Evolutionary conservation across 2,113 vertebrate genomes (phyloP).

Genomic region (Calonectris borealis): DNA sequence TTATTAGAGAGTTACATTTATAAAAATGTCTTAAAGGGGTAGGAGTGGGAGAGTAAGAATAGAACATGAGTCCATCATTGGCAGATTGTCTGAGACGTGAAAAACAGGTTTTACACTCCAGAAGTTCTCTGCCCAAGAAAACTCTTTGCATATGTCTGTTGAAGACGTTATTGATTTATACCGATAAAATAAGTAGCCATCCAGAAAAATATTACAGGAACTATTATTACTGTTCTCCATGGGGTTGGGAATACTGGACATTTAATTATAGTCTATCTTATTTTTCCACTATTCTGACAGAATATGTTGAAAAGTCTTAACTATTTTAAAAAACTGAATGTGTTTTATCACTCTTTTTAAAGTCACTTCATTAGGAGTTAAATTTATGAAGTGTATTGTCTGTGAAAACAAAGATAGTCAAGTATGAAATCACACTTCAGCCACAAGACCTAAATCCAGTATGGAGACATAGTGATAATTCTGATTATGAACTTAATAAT

Average conservation of each 20-base stretch:
- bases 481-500: slow-evolving; percentile 60
- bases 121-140: not conserved
- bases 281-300: not conserved
- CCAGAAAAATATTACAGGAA: not conserved
- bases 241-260: not conserved
- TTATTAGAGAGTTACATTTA: not conserved
- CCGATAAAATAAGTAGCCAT: not conserved
- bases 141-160: not conserved
- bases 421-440: slow-evolving; percentile 49
- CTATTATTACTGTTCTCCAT: not conserved
- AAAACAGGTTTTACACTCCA: not conserved
- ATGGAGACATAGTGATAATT: slow-evolving; percentile 34
- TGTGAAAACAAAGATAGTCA: slow-evolving; percentile 42
- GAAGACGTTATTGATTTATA: not conserved
- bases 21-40: not conserved
- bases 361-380: not conserved
- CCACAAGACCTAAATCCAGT: slow-evolving; percentile 7
- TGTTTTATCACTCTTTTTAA: not conserved
- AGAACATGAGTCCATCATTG: not conserved
- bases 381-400: slow-evolving; percentile 27
- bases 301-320: not conserved
- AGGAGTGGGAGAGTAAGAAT: not conserved
- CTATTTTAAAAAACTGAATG: not conserved
- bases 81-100: not conserved
- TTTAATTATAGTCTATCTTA: not conserved